Percentiles rank a stretch among this genome's conserved stretches.
phyloP scores from a whole-genome alignment of 2,113 vertebrate species.

The Chaetodon trifascialis region DNA sequence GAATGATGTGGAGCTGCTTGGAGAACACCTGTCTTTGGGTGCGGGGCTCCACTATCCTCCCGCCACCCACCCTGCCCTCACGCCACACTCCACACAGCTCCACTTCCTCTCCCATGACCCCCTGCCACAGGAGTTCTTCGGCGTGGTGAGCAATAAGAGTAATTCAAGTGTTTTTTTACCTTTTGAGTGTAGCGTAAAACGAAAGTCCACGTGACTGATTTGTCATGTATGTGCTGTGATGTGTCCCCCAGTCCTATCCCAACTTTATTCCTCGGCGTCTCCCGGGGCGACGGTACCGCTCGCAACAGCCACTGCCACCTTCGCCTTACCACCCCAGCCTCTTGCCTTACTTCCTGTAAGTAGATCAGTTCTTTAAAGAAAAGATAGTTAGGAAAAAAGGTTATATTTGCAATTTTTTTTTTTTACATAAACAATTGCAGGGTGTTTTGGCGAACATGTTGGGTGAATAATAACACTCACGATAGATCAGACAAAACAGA shows the following conservation, averaged over 20 bases:
- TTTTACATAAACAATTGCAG: not conserved
- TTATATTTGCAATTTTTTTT: not conserved
- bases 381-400: not conserved
- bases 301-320: slow-evolving; percentile 94
- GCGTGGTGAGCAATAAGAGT: slow-evolving; percentile 89
- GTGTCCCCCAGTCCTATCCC: slow-evolving; percentile 89
- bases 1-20: slow-evolving; percentile 96
- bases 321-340: slow-evolving; percentile 97
- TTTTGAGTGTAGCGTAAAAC: not conserved
- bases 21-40: slow-evolving; percentile 95
- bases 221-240: not conserved
- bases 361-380: slow-evolving; percentile 31
- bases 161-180: not conserved
- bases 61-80: slow-evolving; percentile 90
- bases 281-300: slow-evolving; percentile 93
- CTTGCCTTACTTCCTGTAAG: slow-evolving; percentile 98
- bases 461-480: not conserved
- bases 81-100: slow-evolving; percentile 93
- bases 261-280: slow-evolving; percentile 97
- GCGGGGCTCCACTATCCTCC: slow-evolving; percentile 93
- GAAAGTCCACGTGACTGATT: not conserved
- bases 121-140: slow-evolving; percentile 96
- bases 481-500: not conserved
- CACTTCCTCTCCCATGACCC: slow-evolving; percentile 96
- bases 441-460: not conserved